Evolutionary conservation across 1,140 invertebrate genomes (phyloP).

Genomic region (Oryctes rhinoceros): DNA sequence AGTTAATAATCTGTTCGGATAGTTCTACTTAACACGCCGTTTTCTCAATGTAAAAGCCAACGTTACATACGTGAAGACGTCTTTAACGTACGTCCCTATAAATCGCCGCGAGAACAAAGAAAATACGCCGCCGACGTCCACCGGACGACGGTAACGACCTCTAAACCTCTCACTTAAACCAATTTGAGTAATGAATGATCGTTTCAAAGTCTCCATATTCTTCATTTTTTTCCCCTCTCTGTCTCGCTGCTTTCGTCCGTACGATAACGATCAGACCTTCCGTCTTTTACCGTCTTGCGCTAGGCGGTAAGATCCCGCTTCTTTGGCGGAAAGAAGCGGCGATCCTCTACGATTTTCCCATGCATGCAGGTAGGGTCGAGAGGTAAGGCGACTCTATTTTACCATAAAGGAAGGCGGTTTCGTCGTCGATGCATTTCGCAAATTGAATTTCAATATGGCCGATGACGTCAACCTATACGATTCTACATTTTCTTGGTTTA

Average conservation of each 20-base stretch:
- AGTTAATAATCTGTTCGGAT: too few species aligned
- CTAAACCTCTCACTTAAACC: background rate
- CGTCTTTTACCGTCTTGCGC: background rate
- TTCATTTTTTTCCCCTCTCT: background rate
- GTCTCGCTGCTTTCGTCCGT: background rate
- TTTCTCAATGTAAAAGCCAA: too few species aligned
- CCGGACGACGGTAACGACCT: background rate
- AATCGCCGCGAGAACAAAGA: background rate
- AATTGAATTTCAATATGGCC: background rate
- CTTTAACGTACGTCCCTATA: too few species aligned
- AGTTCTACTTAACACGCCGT: too few species aligned
- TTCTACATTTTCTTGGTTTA: background rate
- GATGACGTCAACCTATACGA: background rate
- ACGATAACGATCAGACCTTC: background rate
- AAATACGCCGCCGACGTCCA: background rate
- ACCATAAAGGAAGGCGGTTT: background rate
- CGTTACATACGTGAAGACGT: too few species aligned
- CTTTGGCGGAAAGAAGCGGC: background rate
- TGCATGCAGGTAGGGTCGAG: too few species aligned
- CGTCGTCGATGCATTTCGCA: slow-evolving; percentile 13
- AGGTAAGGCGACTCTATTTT: background rate
- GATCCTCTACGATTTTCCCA: too few species aligned
- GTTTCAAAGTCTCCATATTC: background rate
- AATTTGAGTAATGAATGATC: background rate
- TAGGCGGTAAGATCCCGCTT: background rate